These are phyloP conservation scores for Temnothorax ravouxi DNA, from an alignment of 2,888 invertebrate genomes.

Conservation along the genomic window DNA sequence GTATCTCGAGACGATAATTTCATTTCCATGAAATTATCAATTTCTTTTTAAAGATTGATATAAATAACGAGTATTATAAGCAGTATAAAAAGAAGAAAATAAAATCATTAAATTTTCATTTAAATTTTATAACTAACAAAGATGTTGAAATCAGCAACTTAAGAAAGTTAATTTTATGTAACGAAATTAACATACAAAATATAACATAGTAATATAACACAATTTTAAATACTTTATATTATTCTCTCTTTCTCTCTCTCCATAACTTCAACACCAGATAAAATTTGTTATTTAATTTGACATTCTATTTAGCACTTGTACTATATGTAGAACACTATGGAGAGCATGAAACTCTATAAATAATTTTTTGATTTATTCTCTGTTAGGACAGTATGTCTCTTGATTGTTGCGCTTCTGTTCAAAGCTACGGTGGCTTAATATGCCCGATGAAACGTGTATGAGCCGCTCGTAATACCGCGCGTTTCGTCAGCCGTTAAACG, in stretches of 20 bases:
- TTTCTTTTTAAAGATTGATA: neutral
- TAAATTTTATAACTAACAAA: neutral
- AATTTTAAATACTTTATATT: neutral
- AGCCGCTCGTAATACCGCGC: slow-evolving; percentile 54
- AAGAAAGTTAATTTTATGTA: neutral
- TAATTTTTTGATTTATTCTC: slow-evolving; percentile 29
- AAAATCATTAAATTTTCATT: neutral
- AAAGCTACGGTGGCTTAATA: slow-evolving; percentile 44
- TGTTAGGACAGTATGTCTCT: neutral
- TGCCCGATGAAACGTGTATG: slow-evolving; percentile 58
- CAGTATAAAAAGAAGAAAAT: neutral
- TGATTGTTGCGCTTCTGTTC: slow-evolving; percentile 2
- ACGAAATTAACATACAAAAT: neutral
- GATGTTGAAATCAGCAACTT: neutral
- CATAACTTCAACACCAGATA: too few relatives aligned
- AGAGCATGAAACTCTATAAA: neutral
- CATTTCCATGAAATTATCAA: neutral
- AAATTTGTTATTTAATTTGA: slow-evolving; percentile 13
- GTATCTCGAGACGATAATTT: neutral
- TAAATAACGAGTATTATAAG: neutral
- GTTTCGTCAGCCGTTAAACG: slow-evolving; percentile 59
- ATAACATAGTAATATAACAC: neutral
- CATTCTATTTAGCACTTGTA: neutral
- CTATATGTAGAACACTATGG: neutral
- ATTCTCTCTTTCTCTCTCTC: neutral